phyloP scores from a whole-genome alignment of 2,113 vertebrate species.

The Lynx canadensis region DNA sequence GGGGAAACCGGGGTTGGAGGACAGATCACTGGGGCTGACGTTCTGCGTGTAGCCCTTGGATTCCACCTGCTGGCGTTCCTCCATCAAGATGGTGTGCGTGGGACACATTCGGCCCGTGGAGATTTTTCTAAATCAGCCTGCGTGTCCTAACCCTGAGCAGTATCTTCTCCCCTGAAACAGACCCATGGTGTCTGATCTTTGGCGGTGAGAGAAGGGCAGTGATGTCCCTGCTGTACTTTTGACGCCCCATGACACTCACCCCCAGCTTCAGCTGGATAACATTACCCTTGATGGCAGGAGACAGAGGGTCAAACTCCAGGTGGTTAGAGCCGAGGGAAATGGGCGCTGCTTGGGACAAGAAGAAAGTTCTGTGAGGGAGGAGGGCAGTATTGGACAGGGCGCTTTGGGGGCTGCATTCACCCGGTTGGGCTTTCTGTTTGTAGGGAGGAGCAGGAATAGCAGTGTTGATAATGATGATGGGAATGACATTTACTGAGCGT shows the following conservation, averaged over 20 bases:
- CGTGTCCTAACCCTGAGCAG: neutral
- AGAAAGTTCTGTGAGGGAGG: constrained; percentile 15
- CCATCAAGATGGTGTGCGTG: neutral
- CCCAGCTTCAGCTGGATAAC: constrained; percentile 48
- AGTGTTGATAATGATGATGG: neutral
- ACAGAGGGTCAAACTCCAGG: constrained; percentile 64
- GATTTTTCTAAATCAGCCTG: neutral
- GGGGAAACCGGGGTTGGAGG: neutral
- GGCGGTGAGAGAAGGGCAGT: neutral
- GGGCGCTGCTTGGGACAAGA: constrained; percentile 34
- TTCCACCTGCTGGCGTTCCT: neutral
- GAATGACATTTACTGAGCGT: neutral
- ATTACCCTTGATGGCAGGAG: neutral
- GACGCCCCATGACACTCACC: constrained; percentile 64
- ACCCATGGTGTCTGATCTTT: neutral
- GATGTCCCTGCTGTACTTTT: neutral
- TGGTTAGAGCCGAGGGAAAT: neutral
- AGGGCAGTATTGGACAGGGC: neutral
- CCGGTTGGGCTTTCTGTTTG: neutral
- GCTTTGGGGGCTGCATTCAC: neutral
- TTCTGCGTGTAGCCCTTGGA: neutral
- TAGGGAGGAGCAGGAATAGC: neutral
- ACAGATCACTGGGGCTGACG: neutral
- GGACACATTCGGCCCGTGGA: neutral
- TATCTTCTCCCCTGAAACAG: neutral